Evolutionary conservation across 2,888 invertebrate species (phyloP).

Genomic region (Ferrisia virgata): DNA sequence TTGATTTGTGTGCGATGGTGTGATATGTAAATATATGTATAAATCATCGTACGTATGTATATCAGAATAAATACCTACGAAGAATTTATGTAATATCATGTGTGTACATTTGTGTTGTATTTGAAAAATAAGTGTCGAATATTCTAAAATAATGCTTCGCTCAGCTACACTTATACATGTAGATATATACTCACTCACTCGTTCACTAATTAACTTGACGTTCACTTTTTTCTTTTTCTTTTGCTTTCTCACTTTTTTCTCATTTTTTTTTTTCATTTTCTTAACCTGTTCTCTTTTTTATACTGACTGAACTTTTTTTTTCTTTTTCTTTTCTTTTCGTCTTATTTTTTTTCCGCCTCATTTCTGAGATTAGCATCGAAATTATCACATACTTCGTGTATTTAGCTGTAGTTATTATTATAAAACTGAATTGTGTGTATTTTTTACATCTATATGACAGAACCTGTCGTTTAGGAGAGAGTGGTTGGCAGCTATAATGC

Average conservation of each 20-base stretch:
- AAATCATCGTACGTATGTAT: background rate
- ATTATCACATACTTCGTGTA: background rate
- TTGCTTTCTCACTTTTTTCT: background rate
- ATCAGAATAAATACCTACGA: background rate
- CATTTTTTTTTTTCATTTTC: background rate
- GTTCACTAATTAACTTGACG: too few species aligned
- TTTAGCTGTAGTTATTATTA: constrained; percentile 28
- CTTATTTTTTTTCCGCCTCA: background rate
- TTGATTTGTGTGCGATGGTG: background rate
- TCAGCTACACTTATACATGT: too few species aligned
- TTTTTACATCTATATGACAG: constrained; percentile 43
- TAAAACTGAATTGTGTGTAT: constrained; percentile 40
- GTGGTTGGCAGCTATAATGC: constrained; percentile 35
- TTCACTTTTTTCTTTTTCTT: background rate
- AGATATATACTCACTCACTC: too few species aligned
- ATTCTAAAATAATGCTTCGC: background rate
- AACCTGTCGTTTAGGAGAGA: constrained; percentile 40
- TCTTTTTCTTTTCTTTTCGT: background rate
- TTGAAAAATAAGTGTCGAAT: background rate
- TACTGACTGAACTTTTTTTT: too few species aligned
- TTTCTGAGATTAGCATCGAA: constrained; percentile 8
- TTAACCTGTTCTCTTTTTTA: background rate
- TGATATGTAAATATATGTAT: background rate
- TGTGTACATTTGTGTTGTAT: constrained; percentile 5
- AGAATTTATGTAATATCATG: background rate